Evolutionary conservation across 2,113 vertebrate genomes (phyloP), one percentile per base, ranked within the genome.

Genomic region (Neogobius melanostomus): DNA sequence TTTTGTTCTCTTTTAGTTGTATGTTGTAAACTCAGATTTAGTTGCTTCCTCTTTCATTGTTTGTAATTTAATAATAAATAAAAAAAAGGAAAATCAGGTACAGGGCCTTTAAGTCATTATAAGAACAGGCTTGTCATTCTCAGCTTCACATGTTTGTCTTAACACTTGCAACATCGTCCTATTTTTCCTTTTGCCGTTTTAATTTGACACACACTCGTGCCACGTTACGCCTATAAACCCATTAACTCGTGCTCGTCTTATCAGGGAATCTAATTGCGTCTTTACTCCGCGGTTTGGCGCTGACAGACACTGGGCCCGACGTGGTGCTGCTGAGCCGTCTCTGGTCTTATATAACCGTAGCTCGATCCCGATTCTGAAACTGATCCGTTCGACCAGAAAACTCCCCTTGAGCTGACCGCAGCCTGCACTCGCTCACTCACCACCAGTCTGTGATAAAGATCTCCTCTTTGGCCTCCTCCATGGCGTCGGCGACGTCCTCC

Each of bases 381-480:
- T 15, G 84, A 91, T 90, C 85, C 11, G 50, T 83, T 77, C 82
- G 83, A 75, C 72, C 82, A 77, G 66, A 80, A 79, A 76, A 77
- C 61, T 83, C 74, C 73, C 44, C 21, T 45, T 66, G 79, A 74
- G 76, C 76, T 87, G 84, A 79, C 79, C 74, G 69, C 68, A 48
- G 1, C 8, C 44, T 83, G 81, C 66, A 77, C 80, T 75, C 54
- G 7, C 44, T 66, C 63, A 81, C 96, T 17, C 85, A 99, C 98
- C 97, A 99, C 97, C 97, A 98, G 77, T 99, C 98, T 0, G 97
- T 98, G 92, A 99, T 98, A 89, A 98, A 99, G 84, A 99, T 99
- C 74, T 99, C 97, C 66, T 98, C 97, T 65, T 90, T 93, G 5
- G 98, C 98, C 6, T 92, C 94, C 85, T 99, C 97, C 77, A 99